These are phyloP conservation scores for Indicator maculatus DNA, from an alignment of 2,113 vertebrate genomes.

Conservation along the genomic window DNA sequence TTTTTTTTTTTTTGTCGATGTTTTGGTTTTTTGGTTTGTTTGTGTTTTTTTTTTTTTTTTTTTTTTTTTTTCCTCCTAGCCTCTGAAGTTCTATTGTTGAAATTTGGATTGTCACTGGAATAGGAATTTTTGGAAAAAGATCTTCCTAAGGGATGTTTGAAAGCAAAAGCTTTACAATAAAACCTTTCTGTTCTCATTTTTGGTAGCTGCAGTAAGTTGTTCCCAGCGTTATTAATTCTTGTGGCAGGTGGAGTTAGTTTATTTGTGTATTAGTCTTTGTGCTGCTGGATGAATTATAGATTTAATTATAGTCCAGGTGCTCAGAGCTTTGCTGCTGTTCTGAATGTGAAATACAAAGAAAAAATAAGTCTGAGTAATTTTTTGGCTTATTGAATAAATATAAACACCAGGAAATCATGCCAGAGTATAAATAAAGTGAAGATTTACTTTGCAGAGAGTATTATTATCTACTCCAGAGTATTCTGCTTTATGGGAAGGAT, in stretches of 20 bases:
- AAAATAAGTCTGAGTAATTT: slow-evolving; percentile 48
- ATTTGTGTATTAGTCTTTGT: slow-evolving; percentile 29
- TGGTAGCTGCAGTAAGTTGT: background rate
- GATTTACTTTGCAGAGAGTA: slow-evolving; percentile 13
- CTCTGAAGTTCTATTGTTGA: background rate
- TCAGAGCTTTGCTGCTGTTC: slow-evolving; percentile 38
- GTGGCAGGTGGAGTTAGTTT: slow-evolving; percentile 38
- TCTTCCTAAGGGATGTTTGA: background rate
- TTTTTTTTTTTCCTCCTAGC: background rate
- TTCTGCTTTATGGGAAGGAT: slow-evolving; percentile 3
- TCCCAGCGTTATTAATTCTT: slow-evolving; percentile 10
- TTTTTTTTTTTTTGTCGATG: too few relatives aligned
- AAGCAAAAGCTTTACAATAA: background rate
- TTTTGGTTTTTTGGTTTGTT: background rate
- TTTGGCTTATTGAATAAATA: slow-evolving; percentile 35
- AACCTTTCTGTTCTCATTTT: slow-evolving; percentile 1
- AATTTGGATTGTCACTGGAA: background rate
- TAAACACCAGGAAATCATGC: background rate
- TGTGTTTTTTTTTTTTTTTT: background rate
- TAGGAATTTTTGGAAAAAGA: background rate
- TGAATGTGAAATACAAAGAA: slow-evolving; percentile 5
- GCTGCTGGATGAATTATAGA: slow-evolving; percentile 46
- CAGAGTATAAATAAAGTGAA: slow-evolving; percentile 44
- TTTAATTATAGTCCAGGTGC: slow-evolving; percentile 51
- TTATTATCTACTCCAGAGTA: slow-evolving; percentile 2